phyloP scores from a whole-genome alignment of 1,140 invertebrate species.

The Pseudobourletiella spinata region DNA sequence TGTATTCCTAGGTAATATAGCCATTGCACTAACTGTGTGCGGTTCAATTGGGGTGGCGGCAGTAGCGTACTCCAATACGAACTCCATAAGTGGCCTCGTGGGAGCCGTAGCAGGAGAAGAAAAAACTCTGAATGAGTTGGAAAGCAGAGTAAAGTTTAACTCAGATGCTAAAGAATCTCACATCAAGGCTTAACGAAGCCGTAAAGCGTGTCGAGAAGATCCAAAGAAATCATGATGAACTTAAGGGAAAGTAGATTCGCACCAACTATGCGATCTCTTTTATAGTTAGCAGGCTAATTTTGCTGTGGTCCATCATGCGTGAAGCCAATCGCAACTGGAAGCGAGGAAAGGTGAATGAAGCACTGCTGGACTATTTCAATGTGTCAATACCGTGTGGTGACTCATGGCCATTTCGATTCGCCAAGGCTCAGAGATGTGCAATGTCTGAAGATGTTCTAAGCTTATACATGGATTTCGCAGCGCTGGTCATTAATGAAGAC shows the following conservation, averaged over 20 bases:
- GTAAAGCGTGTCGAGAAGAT: too few relatives aligned
- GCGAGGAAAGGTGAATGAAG: not conserved
- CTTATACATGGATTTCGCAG: slow-evolving; percentile 2
- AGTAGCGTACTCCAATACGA: not conserved
- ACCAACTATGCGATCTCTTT: not conserved
- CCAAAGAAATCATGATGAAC: not conserved
- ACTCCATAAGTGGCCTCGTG: too few relatives aligned
- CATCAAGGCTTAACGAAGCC: too few relatives aligned
- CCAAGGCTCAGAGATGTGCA: not conserved
- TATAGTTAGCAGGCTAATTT: not conserved
- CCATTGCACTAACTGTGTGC: too few relatives aligned
- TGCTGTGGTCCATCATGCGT: not conserved
- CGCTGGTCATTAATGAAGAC: slow-evolving; percentile 3
- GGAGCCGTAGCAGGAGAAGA: too few relatives aligned
- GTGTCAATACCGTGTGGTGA: slow-evolving; percentile 6
- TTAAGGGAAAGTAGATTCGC: not conserved
- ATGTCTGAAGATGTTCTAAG: not conserved
- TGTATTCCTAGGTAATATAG: too few relatives aligned
- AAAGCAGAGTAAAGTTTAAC: not conserved
- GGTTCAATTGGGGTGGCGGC: too few relatives aligned
- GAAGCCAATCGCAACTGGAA: slow-evolving; percentile 5
- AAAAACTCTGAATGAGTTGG: not conserved
- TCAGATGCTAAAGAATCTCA: too few relatives aligned
- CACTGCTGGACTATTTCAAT: slow-evolving; percentile 6
- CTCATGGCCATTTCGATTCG: not conserved